Evolutionary conservation across 2,797 vertebrate species (phyloP).

Genomic region (Rhyacichthys aspro): DNA sequence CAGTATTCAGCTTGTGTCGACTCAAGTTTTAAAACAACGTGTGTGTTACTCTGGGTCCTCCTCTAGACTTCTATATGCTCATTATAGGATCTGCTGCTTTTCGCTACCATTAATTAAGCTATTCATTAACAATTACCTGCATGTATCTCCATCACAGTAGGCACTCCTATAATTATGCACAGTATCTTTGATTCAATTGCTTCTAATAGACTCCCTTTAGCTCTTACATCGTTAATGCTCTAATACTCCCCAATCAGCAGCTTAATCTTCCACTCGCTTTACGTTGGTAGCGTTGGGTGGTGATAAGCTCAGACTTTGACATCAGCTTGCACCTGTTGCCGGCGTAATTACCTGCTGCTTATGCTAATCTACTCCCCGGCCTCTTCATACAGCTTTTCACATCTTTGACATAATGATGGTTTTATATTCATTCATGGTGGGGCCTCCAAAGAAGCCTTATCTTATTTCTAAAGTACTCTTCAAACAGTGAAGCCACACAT

Average conservation of each 20-base stretch:
- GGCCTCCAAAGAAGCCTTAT: not conserved
- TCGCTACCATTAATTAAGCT: too few relatives aligned
- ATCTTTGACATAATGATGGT: constrained; percentile 2
- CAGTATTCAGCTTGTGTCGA: too few relatives aligned
- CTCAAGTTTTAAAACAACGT: too few relatives aligned
- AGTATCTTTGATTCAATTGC: not conserved
- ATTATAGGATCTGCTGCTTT: too few relatives aligned
- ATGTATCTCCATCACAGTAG: too few relatives aligned
- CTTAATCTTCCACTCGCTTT: not conserved
- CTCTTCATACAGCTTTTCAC: constrained; percentile 1
- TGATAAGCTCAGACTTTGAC: constrained; percentile 3
- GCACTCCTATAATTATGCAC: not conserved
- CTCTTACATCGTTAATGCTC: not conserved
- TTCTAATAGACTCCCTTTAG: not conserved
- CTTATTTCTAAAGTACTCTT: too few relatives aligned
- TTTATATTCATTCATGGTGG: not conserved
- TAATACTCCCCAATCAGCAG: constrained; percentile 1
- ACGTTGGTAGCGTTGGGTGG: not conserved
- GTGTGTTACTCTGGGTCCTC: too few relatives aligned
- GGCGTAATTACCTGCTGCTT: constrained; percentile 4
- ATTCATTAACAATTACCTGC: too few relatives aligned
- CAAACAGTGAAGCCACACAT: not conserved
- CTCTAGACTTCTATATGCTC: too few relatives aligned
- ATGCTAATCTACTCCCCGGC: not conserved
- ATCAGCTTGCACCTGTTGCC: not conserved